Evolutionary conservation across 1,140 invertebrate genomes (phyloP).

Genomic region (Propsilocerus akamusi): DNA sequence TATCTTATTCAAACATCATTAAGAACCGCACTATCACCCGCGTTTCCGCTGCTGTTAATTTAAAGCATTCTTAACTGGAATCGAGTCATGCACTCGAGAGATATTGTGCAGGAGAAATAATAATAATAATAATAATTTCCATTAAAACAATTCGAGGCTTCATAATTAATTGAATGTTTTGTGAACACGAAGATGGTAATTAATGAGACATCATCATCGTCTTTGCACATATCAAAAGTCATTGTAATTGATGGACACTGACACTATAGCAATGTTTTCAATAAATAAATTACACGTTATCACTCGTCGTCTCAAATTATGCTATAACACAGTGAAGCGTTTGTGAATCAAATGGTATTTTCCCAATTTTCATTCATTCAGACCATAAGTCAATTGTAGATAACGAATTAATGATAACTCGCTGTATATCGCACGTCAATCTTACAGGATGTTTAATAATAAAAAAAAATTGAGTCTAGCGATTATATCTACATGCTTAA

Average conservation of each 20-base stretch:
- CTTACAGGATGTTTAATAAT: neutral
- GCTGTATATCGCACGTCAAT: too few species aligned
- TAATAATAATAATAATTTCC: too few species aligned
- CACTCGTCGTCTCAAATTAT: neutral
- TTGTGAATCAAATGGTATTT: too few species aligned
- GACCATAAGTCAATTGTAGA: too few species aligned
- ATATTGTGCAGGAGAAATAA: too few species aligned
- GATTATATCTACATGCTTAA: neutral
- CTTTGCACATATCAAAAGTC: neutral
- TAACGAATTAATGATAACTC: too few species aligned
- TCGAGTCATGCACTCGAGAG: neutral
- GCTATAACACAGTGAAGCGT: too few species aligned
- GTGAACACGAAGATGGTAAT: neutral
- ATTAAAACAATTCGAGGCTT: neutral
- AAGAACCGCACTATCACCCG: too few species aligned
- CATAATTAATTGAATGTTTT: neutral
- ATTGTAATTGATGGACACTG: neutral
- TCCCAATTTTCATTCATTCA: too few species aligned
- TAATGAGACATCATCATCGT: slow-evolving; percentile 1
- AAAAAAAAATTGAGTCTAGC: neutral
- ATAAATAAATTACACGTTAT: neutral
- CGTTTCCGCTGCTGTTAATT: neutral
- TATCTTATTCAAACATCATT: too few species aligned
- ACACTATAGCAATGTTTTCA: neutral
- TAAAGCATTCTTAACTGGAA: neutral